phyloP scores from a whole-genome alignment of 1,140 invertebrate genomes.

The Bombus vancouverensis region DNA sequence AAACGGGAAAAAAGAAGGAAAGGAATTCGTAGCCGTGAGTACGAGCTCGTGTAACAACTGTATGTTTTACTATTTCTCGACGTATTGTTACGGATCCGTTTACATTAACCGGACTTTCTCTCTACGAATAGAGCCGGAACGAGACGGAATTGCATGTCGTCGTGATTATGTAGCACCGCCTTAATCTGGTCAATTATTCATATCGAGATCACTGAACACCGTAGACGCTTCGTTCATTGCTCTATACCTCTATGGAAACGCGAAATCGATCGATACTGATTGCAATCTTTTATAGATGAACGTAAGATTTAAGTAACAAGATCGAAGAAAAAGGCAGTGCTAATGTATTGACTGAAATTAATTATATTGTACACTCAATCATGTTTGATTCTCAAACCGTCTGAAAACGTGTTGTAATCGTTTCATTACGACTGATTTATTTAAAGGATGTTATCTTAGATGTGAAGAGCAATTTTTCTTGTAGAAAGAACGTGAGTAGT shows the following conservation, averaged over 20 bases:
- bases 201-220: slow-evolving; percentile 11
- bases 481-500: not conserved
- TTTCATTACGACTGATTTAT: not conserved
- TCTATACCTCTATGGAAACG: not conserved
- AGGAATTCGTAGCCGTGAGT: not conserved
- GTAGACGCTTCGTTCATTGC: not conserved
- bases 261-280: not conserved
- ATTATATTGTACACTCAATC: not conserved
- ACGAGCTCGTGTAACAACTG: slow-evolving; percentile 36
- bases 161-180: slow-evolving; percentile 17
- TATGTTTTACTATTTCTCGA: slow-evolving; percentile 13
- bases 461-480: not conserved
- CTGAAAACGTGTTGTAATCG: not conserved
- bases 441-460: not conserved
- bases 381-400: not conserved
- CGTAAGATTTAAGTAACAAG: too few species aligned
- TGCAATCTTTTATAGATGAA: too few species aligned
- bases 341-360: too few species aligned
- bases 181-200: slow-evolving; percentile 24
- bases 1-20: not conserved
- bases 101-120: slow-evolving; percentile 36
- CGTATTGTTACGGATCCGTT: slow-evolving; percentile 30
- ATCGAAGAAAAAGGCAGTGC: too few species aligned
- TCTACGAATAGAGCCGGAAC: slow-evolving; percentile 46
- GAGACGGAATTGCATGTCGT: slow-evolving; percentile 36